Evolutionary conservation across 2,113 vertebrate species (phyloP).

Genomic region (Crotophaga sulcirostris): DNA sequence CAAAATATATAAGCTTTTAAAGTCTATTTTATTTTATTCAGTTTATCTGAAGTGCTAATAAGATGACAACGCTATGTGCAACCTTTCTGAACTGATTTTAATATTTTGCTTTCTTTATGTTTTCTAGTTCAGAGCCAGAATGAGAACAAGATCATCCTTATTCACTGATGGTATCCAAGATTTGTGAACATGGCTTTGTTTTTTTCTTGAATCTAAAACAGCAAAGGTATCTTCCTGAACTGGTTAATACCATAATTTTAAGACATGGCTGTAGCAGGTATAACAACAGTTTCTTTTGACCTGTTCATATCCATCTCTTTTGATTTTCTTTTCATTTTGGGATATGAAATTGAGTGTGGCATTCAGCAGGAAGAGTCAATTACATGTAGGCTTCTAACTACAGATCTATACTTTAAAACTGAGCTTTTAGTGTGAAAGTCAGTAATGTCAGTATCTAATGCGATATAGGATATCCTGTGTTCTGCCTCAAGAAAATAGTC

Average conservation of each 20-base stretch:
- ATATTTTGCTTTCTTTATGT: background rate
- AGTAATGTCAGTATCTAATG: background rate
- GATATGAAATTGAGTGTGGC: background rate
- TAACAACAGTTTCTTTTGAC: background rate
- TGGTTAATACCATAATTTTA: background rate
- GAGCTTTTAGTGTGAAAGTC: background rate
- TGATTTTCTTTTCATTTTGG: background rate
- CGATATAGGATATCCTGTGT: background rate
- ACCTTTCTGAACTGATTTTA: background rate
- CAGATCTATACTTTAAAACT: background rate
- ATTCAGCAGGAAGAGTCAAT: background rate
- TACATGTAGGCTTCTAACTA: background rate
- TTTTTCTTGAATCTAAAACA: background rate
- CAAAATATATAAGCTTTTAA: background rate
- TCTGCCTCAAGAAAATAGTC: background rate
- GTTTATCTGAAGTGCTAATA: background rate
- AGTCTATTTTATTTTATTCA: too few species aligned
- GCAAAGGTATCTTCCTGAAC: background rate
- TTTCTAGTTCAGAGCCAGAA: background rate
- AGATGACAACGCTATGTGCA: background rate
- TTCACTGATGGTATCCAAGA: background rate
- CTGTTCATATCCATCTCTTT: background rate
- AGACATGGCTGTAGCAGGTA: background rate
- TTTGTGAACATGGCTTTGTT: background rate
- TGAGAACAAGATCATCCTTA: background rate